These are phyloP conservation scores for Batillaria attramentaria DNA, from an alignment of 1,140 invertebrate species.

Conservation along the genomic window DNA sequence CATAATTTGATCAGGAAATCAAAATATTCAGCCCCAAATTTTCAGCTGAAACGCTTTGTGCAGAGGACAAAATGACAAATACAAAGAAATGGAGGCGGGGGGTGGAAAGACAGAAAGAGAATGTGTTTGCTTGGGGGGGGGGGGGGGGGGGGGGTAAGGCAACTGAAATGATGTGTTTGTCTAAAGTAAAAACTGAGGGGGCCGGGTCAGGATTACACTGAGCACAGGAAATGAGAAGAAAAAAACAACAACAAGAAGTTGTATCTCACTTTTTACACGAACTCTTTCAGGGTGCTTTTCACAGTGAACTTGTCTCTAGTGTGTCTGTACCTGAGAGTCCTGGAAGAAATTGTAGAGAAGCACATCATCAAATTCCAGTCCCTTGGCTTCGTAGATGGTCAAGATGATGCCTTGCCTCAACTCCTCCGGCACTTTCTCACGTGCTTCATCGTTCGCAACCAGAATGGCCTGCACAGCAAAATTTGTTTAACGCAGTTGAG, in stretches of 20 bases:
- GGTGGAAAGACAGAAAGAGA: too few species aligned
- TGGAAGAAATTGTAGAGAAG: conserved; percentile 62
- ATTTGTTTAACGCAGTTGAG: neutral
- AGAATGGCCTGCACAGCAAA: conserved; percentile 43
- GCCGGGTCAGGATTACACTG: too few species aligned
- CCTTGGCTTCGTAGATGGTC: conserved; percentile 59
- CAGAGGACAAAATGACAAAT: too few species aligned
- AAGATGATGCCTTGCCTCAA: conserved; percentile 47
- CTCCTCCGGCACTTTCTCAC: conserved; percentile 49
- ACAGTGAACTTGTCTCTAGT: neutral
- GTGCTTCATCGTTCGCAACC: conserved; percentile 49
- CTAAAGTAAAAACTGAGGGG: neutral
- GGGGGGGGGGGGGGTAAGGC: too few species aligned
- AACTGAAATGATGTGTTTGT: neutral
- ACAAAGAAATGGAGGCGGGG: too few species aligned
- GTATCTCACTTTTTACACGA: too few species aligned
- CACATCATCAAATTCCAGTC: conserved; percentile 61
- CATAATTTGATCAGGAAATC: too few species aligned
- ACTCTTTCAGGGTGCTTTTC: neutral
- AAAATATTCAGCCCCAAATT: too few species aligned
- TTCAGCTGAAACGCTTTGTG: too few species aligned
- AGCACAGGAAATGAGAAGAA: too few species aligned
- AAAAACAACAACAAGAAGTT: neutral
- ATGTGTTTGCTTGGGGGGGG: too few species aligned
- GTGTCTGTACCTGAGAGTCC: conserved; percentile 49